Base-by-base conservation (phyloP, 2,888 invertebrate species). In the Sylvicola fuscatus region DNA sequence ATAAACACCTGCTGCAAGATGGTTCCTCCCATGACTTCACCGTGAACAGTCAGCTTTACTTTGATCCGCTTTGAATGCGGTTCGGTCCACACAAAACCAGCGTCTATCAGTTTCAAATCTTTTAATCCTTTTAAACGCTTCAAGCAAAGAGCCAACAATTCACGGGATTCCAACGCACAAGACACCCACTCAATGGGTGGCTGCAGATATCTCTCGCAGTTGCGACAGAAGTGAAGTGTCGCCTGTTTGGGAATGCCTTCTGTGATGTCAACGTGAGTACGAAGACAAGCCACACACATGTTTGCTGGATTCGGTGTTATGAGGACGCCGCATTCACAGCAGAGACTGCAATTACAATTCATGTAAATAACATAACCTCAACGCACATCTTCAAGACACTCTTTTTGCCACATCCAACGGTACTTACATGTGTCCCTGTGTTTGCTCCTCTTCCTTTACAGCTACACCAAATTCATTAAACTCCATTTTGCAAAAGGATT, bases 61-160 rank as follows among this genome's bases (percentile, higher is more conserved):
- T 95, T 97, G 36, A 99, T 76, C 43, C 98, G 70, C 58, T 89
- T 93, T 2, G 97, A 98, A 64, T 98, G 98, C 27, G 95, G 92
- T 53, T 98, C 98, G 8, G 98, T 99, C 97, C 97, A 98, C 3
- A 93, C 72, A 63, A 98, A 98, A 1, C 81, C 78, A 29, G 98
- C 98, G 66, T 98, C 97, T 37, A 95, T 66, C 12, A 99, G 63
- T 50, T 90, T 84, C 0, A 97, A 83, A 51, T 80, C 72, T 49
- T 72, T 80, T 6, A 97, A 61, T 1, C 89, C 89, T 56, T 83
- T 95, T 15, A 99, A 57, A 51, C 80, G 84, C 53, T 93, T 92
- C 35, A 98, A 63, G 48, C 98, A 99, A 1, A 98, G 56, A 0
- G 82, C 70, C 2, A 97, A 61, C 2, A 97, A 64, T 56, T 95